phyloP scores from a whole-genome alignment of 2,113 vertebrate species.

The Ranitomeya imitator region DNA sequence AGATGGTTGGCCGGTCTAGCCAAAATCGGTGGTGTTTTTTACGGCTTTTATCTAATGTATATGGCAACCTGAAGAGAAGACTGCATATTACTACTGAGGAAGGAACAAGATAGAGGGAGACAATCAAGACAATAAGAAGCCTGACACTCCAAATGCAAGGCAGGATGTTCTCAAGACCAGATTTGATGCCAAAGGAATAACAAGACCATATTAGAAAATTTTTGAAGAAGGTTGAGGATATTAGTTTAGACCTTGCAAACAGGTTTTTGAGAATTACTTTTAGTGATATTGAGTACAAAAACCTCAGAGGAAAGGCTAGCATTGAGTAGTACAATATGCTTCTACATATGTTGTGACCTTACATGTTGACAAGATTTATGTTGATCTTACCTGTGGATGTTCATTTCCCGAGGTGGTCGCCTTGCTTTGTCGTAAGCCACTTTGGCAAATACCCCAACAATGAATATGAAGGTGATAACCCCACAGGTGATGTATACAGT shows the following conservation, averaged over 20 bases:
- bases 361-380: neutral
- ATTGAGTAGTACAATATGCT: neutral
- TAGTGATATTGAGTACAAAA: neutral
- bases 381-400: constrained; percentile 90
- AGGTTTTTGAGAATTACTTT: neutral
- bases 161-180: neutral
- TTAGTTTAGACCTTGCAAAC: neutral
- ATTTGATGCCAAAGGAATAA: neutral
- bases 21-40: no score
- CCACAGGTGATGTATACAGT: constrained; percentile 98
- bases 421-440: constrained; percentile 98
- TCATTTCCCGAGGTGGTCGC: constrained; percentile 97
- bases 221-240: neutral
- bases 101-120: neutral
- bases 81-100: neutral
- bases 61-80: neutral
- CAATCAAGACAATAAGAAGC: neutral
- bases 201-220: neutral
- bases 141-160: neutral
- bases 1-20: no score
- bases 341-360: neutral
- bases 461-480: constrained; percentile 93
- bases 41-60: no score
- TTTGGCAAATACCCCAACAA: constrained; percentile 92
- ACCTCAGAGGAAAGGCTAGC: neutral